Evolutionary conservation across 2,888 invertebrate genomes (phyloP).

Genomic region (Cephus runcator): DNA sequence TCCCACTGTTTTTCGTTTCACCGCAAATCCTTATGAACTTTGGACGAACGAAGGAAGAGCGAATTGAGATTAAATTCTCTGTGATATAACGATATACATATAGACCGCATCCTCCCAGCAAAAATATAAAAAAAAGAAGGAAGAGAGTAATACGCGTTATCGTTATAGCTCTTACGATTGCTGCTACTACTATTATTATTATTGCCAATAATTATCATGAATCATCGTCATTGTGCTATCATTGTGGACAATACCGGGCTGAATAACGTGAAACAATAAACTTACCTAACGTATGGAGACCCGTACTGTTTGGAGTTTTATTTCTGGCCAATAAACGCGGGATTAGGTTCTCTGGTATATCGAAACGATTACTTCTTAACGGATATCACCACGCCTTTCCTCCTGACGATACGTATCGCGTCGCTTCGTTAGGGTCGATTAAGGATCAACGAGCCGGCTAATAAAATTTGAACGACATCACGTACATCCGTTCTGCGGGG

Average conservation of each 20-base stretch:
- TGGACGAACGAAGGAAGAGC: conserved; percentile 16
- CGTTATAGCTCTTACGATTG: conserved; percentile 47
- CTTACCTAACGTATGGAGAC: conserved; percentile 45
- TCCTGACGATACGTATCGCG: background rate
- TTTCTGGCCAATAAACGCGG: background rate
- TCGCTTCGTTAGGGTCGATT: background rate
- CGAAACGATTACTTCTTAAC: background rate
- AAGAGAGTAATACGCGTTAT: conserved; percentile 55
- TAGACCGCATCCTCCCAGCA: conserved; percentile 33
- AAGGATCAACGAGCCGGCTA: background rate
- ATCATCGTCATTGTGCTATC: conserved; percentile 39
- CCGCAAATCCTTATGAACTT: background rate
- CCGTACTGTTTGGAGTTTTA: background rate
- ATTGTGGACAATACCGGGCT: background rate
- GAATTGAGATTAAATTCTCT: conserved; percentile 53
- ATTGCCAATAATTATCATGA: background rate
- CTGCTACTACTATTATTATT: conserved; percentile 22
- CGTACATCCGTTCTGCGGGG: background rate
- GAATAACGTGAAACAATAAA: conserved; percentile 49
- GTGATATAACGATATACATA: conserved; percentile 53
- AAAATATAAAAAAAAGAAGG: conserved; percentile 10
- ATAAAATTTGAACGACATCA: background rate
- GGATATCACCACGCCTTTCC: too few relatives aligned
- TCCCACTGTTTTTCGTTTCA: background rate
- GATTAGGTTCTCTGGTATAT: background rate